Base-by-base conservation (phyloP, 2,888 invertebrate species). In the Alloscopus bannaensis region DNA sequence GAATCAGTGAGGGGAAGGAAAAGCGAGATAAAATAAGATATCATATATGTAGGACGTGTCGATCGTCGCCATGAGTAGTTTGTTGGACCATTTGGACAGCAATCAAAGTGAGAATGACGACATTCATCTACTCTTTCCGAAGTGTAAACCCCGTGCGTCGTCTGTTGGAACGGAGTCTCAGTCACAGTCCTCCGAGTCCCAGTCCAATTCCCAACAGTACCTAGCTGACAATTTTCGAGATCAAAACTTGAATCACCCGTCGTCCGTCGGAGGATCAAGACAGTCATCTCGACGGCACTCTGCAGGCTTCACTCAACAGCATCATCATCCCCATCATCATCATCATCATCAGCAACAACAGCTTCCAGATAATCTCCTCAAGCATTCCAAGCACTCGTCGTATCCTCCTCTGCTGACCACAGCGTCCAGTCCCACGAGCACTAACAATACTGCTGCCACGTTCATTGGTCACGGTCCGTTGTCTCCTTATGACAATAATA, bases 81-180 rank as follows among this genome's bases (percentile, higher is more conserved):
- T 87, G 85, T 84, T 87, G 85, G 88, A 88, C 86, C 88, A 88
- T 85, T 86, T 87, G 83, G 90, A 90, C 88, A 89, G 88, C 88
- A 84, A 84, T 84, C 82, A 82, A 81, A 82, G 81, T 89, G 85
- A 84, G 82, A 87, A 90, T 90, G 94, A 94, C 91, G 93, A 93
- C 90, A 94, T 95, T 90, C 94, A 94, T 88, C 91, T 93, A 88
- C 91, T 95, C 87, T 95, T 95, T 90, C 94, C 94, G 87, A 95
- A 95, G 93, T 95, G 95, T 90, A 92, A 94, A 87, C 94, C 94
- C 86, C 91, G 92, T 87, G 82, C 84, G 36, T 81, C 81, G 29
- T 79, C 83, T 69, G 70, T 83, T 72, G 78, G 78, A 78, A 78
- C 78, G 66, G 71, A 78, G 78, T 78, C 78, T 50, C 52, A 52